A percentile compares a stretch with the other conserved stretches of the same genome.
Conservation (phyloP, 2,113 vertebrate genomes). For the Burhinus oedicnemus region DNA sequence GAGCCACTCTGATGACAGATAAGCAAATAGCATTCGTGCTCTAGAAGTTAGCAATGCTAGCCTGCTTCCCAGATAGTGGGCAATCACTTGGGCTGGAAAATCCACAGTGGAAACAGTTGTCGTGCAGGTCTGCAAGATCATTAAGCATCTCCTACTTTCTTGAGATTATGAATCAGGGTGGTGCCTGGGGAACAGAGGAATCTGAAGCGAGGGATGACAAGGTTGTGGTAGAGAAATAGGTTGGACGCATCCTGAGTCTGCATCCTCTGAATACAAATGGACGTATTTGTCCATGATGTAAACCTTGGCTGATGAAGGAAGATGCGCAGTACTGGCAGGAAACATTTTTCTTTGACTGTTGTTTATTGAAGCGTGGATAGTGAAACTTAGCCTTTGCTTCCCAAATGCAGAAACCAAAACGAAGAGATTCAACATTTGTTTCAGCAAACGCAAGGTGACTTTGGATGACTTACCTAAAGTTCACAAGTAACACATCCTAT, state of each 20-base stretch:
- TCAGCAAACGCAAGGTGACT: not conserved
- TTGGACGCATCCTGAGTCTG: not conserved
- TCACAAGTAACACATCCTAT: not conserved
- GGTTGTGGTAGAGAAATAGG: slow-evolving; percentile 16
- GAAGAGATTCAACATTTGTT: not conserved
- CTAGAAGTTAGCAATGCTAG: not conserved
- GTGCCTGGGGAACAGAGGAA: slow-evolving; percentile 23
- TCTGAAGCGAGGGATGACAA: not conserved
- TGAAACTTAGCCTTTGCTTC: not conserved
- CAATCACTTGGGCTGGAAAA: slow-evolving; percentile 21
- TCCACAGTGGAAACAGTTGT: not conserved
- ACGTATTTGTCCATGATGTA: slow-evolving; percentile 4
- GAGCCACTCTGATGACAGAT: slow-evolving; percentile 37
- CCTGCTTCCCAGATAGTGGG: not conserved
- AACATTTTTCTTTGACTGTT: not conserved
- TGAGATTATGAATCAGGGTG: slow-evolving; percentile 55
- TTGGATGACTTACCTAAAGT: not conserved
- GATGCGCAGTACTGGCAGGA: not conserved
- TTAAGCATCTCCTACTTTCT: slow-evolving; percentile 35
- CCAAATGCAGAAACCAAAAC: not conserved
- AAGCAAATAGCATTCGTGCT: slow-evolving; percentile 8
- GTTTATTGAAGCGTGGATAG: not conserved
- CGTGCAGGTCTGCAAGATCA: slow-evolving; percentile 4
- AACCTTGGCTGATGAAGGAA: not conserved
- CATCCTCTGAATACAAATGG: slow-evolving; percentile 8